Evolutionary conservation across 2,888 invertebrate species (phyloP).

Genomic region (Drosophila ustulata): DNA sequence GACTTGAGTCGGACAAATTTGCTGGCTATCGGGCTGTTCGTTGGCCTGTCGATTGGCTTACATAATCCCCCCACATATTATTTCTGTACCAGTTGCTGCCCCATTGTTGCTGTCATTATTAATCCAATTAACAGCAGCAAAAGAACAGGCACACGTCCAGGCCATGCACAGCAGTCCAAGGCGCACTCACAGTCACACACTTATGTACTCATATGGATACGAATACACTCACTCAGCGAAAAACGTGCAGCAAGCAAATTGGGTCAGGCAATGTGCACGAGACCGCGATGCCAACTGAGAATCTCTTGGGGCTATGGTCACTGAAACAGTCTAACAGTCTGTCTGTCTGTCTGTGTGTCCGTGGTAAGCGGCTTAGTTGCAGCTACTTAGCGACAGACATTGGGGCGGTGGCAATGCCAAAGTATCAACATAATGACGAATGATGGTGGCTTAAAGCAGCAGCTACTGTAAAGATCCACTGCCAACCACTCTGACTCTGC

Average conservation of each 20-base stretch:
- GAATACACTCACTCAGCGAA: conserved; percentile 20
- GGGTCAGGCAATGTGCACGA: conserved; percentile 57
- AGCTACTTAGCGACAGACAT: conserved; percentile 53
- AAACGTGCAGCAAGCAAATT: conserved; percentile 47
- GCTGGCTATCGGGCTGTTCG: conserved; percentile 27
- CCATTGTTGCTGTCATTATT: conserved; percentile 76
- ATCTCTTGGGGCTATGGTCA: conserved; percentile 22
- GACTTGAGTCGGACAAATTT: conserved; percentile 39
- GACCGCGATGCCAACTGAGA: conserved; percentile 32
- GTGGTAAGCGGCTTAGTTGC: conserved; percentile 63
- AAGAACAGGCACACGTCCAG: conserved; percentile 59
- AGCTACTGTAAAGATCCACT: conserved; percentile 24
- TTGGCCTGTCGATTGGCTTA: conserved; percentile 52
- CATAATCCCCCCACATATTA: conserved; percentile 60
- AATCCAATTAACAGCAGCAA: conserved; percentile 72
- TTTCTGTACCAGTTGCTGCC: conserved; percentile 46
- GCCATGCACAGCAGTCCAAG: conserved; percentile 35
- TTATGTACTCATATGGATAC: conserved; percentile 10
- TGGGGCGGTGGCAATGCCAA: conserved; percentile 37
- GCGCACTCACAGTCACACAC: conserved; percentile 25
- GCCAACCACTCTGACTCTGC: neutral
- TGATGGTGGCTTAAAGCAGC: conserved; percentile 39
- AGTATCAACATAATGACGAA: conserved; percentile 43
- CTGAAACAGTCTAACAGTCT: conserved; percentile 5
- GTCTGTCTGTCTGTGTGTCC: conserved; percentile 19